Evolutionary conservation across 92 coral and sea anemone species (phyloP), one percentile per base, ranked within the genome.

Genomic region (Pocillopora meandrina): DNA sequence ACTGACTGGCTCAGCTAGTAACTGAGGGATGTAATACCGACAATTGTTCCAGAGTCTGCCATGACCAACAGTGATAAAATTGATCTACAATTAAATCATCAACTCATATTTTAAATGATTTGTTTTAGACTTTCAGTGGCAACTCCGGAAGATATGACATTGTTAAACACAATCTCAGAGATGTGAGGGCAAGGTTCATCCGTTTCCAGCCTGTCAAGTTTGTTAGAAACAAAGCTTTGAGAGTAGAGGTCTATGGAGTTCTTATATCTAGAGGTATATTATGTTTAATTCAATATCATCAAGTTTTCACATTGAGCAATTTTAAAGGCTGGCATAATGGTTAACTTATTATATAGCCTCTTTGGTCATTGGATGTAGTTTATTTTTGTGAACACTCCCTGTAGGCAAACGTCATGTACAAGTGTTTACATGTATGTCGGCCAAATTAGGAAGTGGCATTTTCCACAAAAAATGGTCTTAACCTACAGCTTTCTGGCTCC

Each of bases 181-280:
- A 31, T 3, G 13, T 61, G 36, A 61, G 77, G 71, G 87, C 92
- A 35, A 84, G 75, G 80, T 70, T 74, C 13, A 63, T 89, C 19
- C 61, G 89, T 21, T 81, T 89, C 55, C 78, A 61, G 57, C 83
- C 86, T 19, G 42, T 59, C 11, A 26, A 12, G 1, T 85, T 0
- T 59, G 0, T 33, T 10, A 20, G 3, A 0, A n/a, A 34, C 11
- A 82, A 82, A 74, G 77, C 87, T 12, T 23, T 89, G 57, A 80
- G 92, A 76, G 87, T 81, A 42, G 92, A 85, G 52, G 75, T 89
- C 62, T 89, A 85, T 71, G 92, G 92, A 36, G 21, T 85, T 9
- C 80, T 65, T 14, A 49, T 5, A 64, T 20, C 82, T 15, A 12
- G 61, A 78, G 82, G 82, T 78, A 65, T 9, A 8, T 34, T 16